Base-by-base conservation (phyloP, 2,797 vertebrate species). In the Pseudochromis fuscus region DNA sequence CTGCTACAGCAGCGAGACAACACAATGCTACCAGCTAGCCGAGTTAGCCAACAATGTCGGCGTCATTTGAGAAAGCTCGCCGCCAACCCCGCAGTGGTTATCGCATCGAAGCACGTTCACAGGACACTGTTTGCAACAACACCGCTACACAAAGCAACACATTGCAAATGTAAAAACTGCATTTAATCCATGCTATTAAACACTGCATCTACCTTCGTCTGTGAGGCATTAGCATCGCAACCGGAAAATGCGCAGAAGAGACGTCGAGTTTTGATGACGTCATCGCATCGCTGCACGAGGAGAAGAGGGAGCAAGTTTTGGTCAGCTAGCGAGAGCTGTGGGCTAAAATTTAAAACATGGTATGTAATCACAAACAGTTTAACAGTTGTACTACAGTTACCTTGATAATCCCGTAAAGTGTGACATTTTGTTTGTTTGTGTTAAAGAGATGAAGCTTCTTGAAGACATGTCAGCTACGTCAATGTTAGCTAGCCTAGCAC, bases 251-350 rank as follows among this genome's bases (percentile, higher is more conserved):
- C 75, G 80, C 64, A 89, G 44, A 44, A 44, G 25, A 27, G 0
- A 7, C 5, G 90, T 89, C 90, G 81, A 7, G 3, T 52, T 8
- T 79, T 88, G 79, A 90, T 90, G 21, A 72, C 90, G 87, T 88
- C 55, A 59, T 1, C 24, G 23, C 44, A 0, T 44, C 44, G 16
- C 19, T 11, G 57, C 92, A 92, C 91, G 92, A 91, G 92, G 93
- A n/a, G 23, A 33, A 51, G 53, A 9, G 2, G 48, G 2, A 75
- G 12, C 3, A 9, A 45, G 6, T 2, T 9, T 9, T 0, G 1
- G n/a, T 3, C 27, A 11, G 7, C 18, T 25, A 7, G 9, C 10
- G 13, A 38, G n/a, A 33, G 9, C 10, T 4, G 11, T 19, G 3
- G 12, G 19, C 35, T 55, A 13, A 2, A 25, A 15, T 67, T 63